Base-by-base conservation (phyloP, 1,140 invertebrate genomes). In the Drosophila orosa region DNA sequence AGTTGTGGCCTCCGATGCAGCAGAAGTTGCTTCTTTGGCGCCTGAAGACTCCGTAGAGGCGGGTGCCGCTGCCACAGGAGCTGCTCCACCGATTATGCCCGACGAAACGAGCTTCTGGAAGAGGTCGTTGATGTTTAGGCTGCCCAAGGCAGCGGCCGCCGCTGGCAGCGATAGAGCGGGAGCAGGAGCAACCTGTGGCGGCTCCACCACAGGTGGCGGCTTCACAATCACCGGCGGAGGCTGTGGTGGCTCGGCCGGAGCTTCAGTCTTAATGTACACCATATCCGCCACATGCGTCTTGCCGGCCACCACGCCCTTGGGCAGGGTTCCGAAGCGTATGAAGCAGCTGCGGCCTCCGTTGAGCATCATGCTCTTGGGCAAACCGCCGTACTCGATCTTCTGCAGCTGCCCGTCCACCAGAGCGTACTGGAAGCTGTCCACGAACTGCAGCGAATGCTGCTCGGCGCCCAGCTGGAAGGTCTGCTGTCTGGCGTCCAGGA, bases 331-430 rank as follows among this genome's bases (percentile, higher is more conserved):
- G 72, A 98, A 95, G 33, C 97, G 93, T 22, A 99, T 94, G 78
- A 96, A 98, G 92, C 98, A 96, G 73, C 96, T 96, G 66, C 95
- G 95, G 19, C 95, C 95, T 19, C 95, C 95, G 24, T 95, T 94
- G 27, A 98, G 94, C 54, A 96, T 94, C 56, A 98, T 95, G 1
- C 97, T 95, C 84, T 98, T 97, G 0, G 98, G 98, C 40, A 98
- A 93, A 10, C 98, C 98, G 48, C 98, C 98, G 93, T 98, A 99
- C 69, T 97, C 95, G 3, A 96, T 95, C 89, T 95, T 94, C 89
- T 97, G 97, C 2, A 96, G 95, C 78, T 95, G 94, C 42, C 97
- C 96, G 89, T 98, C 97, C 10, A 98, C 94, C n/a, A 97, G 87
- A 2, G 96, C 95, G 6, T 95, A 96, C 65, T 94, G 92, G 15